Conservation (phyloP, 2,888 invertebrate species). For the Drosophila lacicola region DNA sequence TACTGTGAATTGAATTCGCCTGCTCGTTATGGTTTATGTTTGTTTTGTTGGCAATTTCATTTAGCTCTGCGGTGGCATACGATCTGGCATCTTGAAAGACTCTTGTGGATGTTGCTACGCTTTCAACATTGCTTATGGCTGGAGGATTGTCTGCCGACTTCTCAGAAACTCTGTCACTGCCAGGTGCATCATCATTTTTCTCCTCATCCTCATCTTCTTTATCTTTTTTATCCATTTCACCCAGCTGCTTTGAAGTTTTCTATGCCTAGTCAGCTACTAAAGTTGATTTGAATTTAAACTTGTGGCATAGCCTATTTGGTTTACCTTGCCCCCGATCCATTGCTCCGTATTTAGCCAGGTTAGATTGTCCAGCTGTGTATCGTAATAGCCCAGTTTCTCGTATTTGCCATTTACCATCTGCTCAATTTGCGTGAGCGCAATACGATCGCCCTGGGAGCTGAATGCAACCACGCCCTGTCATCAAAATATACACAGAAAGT, state of each 20-base stretch:
- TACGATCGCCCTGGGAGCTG: conserved; percentile 99
- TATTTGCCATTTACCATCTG: conserved; percentile 98
- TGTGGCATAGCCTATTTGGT: conserved; percentile 31
- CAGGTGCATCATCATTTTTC: background rate
- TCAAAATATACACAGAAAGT: conserved; percentile 45
- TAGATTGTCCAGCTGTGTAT: conserved; percentile 97
- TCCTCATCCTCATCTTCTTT: background rate
- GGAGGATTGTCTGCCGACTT: too few species aligned
- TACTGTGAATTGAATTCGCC: too few species aligned
- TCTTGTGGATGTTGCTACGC: background rate
- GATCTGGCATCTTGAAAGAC: too few species aligned
- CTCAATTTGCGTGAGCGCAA: conserved; percentile 99
- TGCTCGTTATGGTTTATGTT: too few species aligned
- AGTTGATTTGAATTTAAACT: background rate
- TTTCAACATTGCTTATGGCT: background rate
- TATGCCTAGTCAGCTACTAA: background rate
- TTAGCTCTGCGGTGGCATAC: too few species aligned
- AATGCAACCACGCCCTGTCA: conserved; percentile 97
- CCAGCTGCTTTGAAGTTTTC: background rate
- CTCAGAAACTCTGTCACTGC: background rate
- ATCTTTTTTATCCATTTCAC: conserved; percentile 1
- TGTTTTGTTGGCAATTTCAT: too few species aligned
- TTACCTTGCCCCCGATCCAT: conserved; percentile 92
- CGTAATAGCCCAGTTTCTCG: conserved; percentile 97
- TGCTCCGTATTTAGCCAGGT: conserved; percentile 96